Conservation (phyloP, 1,140 invertebrate genomes). For the Ips nitidus region DNA sequence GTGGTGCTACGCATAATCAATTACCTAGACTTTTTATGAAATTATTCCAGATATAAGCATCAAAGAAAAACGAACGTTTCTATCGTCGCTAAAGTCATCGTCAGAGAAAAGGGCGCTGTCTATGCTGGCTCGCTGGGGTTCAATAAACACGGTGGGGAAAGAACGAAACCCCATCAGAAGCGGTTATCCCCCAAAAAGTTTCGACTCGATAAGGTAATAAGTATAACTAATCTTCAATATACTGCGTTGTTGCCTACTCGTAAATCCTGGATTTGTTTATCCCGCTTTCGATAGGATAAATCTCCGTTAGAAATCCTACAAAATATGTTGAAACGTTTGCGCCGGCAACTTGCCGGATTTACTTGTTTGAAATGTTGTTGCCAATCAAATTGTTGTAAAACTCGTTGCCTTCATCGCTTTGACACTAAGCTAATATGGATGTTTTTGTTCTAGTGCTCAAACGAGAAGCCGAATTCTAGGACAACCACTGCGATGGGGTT, state of each 20-base stretch:
- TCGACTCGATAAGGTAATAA: slow-evolving; percentile 26
- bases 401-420: too few relatives aligned
- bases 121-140: slow-evolving; percentile 46
- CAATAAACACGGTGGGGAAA: slow-evolving; percentile 45
- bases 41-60: slow-evolving; percentile 17
- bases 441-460: slow-evolving; percentile 28
- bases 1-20: not conserved
- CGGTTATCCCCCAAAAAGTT: slow-evolving; percentile 22
- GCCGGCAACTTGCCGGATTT: too few relatives aligned
- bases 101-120: slow-evolving; percentile 44
- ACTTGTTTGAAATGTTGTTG: not conserved
- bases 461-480: slow-evolving; percentile 40
- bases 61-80: slow-evolving; percentile 23
- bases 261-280: not conserved
- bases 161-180: slow-evolving; percentile 45
- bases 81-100: slow-evolving; percentile 21
- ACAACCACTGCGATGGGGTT: slow-evolving; percentile 48
- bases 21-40: not conserved
- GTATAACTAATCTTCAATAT: not conserved
- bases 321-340: too few relatives aligned
- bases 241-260: not conserved
- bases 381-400: not conserved
- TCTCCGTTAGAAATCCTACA: not conserved
- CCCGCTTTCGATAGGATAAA: not conserved
- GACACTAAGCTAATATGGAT: not conserved